Percentiles rank a stretch among this genome's conserved stretches.
Evolutionary conservation across 1,140 invertebrate species (phyloP).

Genomic region (Pomacea maculata): DNA sequence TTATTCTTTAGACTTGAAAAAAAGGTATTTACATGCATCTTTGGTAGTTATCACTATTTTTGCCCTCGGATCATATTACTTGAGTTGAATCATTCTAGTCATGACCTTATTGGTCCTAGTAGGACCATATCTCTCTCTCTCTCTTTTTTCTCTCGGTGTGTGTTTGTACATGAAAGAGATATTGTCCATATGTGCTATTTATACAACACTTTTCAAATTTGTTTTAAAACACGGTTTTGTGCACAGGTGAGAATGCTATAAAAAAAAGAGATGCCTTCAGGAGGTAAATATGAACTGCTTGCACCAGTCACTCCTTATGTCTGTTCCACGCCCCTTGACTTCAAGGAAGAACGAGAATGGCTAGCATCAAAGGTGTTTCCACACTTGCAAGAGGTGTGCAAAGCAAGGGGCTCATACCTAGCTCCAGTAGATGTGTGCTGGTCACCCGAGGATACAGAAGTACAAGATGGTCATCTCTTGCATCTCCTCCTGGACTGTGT

Average conservation of each 20-base stretch:
- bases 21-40: too few species aligned
- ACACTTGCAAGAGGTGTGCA: constrained; percentile 44
- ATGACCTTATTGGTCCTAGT: too few species aligned
- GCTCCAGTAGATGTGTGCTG: constrained; percentile 54
- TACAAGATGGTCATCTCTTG: constrained; percentile 49
- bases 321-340: constrained; percentile 58
- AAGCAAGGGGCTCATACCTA: constrained; percentile 49
- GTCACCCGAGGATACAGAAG: constrained; percentile 39
- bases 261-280: background rate
- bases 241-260: background rate
- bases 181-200: background rate
- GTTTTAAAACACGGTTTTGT: background rate
- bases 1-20: too few species aligned
- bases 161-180: background rate
- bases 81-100: too few species aligned
- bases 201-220: background rate
- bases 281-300: constrained; percentile 41
- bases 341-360: constrained; percentile 53
- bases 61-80: too few species aligned
- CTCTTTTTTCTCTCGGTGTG: too few species aligned
- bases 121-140: too few species aligned
- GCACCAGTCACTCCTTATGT: constrained; percentile 57
- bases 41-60: too few species aligned
- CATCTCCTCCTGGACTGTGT: constrained; percentile 53
- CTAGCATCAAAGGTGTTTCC: constrained; percentile 52